Evolutionary conservation across 35 echinoderm and acorn worm species (phyloP).

Genomic region (Patiria miniata): DNA sequence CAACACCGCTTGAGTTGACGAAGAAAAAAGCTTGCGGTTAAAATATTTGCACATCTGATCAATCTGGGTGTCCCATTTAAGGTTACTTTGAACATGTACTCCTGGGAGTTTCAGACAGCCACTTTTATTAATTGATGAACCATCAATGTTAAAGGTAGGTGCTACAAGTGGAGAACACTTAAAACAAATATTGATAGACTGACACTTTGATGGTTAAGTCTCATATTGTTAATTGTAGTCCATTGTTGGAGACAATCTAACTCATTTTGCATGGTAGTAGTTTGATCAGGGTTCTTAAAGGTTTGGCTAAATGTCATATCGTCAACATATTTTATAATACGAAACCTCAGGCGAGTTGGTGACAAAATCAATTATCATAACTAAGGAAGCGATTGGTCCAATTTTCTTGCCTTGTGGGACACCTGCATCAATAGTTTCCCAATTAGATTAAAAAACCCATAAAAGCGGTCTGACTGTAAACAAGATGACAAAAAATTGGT

Average conservation of each 20-base stretch:
- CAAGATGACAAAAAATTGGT: neutral
- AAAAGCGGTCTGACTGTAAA: neutral
- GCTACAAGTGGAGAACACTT: neutral
- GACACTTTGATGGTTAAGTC: neutral
- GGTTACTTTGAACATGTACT: neutral
- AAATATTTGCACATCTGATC: neutral
- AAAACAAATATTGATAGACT: neutral
- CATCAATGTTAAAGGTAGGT: neutral
- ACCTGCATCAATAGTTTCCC: neutral
- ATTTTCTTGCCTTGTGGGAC: neutral
- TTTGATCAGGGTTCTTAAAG: conserved; percentile 1
- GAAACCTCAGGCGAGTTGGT: neutral
- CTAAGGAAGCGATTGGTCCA: neutral
- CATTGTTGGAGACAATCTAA: neutral
- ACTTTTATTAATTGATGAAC: too few relatives aligned
- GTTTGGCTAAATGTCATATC: neutral
- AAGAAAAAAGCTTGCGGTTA: neutral
- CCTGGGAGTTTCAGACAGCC: too few relatives aligned
- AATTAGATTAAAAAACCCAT: neutral
- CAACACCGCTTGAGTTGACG: neutral
- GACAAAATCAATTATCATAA: neutral
- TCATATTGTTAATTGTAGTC: neutral
- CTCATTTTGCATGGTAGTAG: neutral
- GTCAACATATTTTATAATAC: neutral
- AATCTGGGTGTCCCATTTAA: neutral